phyloP scores from a whole-genome alignment of 2,797 vertebrate species.

The Mus caroli region DNA sequence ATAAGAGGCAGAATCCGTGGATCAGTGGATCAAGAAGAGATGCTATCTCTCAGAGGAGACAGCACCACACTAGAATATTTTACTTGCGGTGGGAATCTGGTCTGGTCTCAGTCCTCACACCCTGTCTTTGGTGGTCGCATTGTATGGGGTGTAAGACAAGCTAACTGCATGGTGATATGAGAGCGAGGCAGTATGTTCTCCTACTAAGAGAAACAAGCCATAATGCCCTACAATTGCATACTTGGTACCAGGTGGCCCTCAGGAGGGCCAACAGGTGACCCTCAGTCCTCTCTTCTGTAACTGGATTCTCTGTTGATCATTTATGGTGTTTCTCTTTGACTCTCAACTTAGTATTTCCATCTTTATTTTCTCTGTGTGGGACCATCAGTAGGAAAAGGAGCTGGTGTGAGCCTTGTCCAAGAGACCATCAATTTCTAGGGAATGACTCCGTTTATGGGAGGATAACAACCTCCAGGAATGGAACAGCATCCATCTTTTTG shows the following conservation, averaged over 20 bases:
- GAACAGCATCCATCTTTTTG: conserved; percentile 1
- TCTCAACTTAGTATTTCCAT: not conserved
- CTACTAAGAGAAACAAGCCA: not conserved
- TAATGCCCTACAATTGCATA: not conserved
- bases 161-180: not conserved
- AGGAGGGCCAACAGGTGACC: too few species aligned
- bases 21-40: conserved; percentile 38
- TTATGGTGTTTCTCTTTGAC: not conserved
- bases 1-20: not conserved
- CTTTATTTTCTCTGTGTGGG: conserved; percentile 5
- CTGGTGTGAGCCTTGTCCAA: not conserved
- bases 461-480: conserved; percentile 26
- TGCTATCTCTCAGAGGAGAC: not conserved
- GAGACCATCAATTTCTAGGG: not conserved
- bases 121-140: not conserved
- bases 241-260: too few species aligned
- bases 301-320: not conserved
- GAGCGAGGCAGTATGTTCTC: not conserved
- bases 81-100: not conserved
- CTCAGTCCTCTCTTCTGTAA: not conserved
- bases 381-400: not conserved
- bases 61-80: not conserved
- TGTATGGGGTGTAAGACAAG: not conserved
- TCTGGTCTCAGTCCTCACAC: not conserved
- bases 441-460: not conserved